Base-by-base conservation (phyloP, 2,888 invertebrate species). In the Pristionchus mayeri region DNA sequence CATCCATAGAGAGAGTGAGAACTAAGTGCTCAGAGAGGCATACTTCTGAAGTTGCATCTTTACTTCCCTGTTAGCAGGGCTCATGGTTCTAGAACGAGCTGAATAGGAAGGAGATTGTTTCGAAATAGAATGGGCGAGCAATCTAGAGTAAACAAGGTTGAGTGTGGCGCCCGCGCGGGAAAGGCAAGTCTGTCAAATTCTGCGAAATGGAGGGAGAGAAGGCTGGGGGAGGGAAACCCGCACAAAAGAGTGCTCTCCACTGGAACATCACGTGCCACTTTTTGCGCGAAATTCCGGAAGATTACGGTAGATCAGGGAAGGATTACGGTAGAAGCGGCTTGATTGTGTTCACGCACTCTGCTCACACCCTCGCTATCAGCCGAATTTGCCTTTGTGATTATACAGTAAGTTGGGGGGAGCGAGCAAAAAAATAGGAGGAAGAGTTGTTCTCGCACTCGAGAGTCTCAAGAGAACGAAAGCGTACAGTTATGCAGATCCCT, bases 101-200 rank as follows among this genome's bases (percentile, higher is more conserved):
- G 44, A 44, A 13, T 44, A 44, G n/a, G n/a, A 44, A 44, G 7
- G 13, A 44, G 44, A 13, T 44, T 44, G 44, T 44, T 44, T 6
- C 44, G 44, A 44, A 44, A 13, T 6, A 44, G 30, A 34, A 21
- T 13, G 30, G 34, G 63, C 11, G 63, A 24, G n/a, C 57, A 57
- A 54, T 54, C n/a, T n/a, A 57, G 27, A 57, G 57, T 57, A 57
- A 57, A 57, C 57, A 57, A 57, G 57, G 57, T 57, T 57, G 57
- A 24, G 57, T 18, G 57, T 57, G 57, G 52, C 13, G 63, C 34
- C 30, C 63, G 63, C 63, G 63, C 63, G 30, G 63, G 63, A 63
- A 63, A 63, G 63, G 63, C 63, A 63, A 57, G 63, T 27, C 63
- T 63, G 63, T 63, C 30, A 63, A 63, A 34, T 63, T 30, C 30